These are phyloP conservation scores for Drosophila antonietae DNA, from an alignment of 2,888 invertebrate genomes.

Conservation along the genomic window DNA sequence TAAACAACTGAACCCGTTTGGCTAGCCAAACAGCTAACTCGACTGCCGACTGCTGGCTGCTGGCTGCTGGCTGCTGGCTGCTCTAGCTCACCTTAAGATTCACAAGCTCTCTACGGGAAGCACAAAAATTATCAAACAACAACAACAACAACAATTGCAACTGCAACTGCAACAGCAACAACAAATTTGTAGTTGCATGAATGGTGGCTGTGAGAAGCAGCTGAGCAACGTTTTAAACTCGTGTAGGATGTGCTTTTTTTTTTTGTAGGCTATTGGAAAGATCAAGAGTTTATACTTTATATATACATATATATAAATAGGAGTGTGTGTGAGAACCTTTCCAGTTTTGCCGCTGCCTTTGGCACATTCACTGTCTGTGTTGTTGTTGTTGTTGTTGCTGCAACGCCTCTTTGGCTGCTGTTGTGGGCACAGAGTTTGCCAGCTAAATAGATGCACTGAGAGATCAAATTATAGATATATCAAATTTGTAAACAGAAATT, in stretches of 20 bases:
- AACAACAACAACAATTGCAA: conserved; percentile 29
- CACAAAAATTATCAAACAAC: conserved; percentile 58
- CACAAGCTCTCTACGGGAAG: conserved; percentile 43
- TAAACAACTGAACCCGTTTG: conserved; percentile 71
- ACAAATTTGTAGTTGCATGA: conserved; percentile 62
- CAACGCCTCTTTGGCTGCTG: conserved; percentile 41
- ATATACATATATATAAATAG: conserved; percentile 6
- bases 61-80: background rate
- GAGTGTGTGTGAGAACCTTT: conserved; percentile 72
- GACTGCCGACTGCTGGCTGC: background rate
- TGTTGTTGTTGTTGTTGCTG: conserved; percentile 50
- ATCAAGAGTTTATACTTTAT: conserved; percentile 71
- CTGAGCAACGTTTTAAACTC: conserved; percentile 63
- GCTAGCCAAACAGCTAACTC: conserved; percentile 35
- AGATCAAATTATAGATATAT: background rate
- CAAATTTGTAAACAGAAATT: background rate
- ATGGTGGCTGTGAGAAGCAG: conserved; percentile 70
- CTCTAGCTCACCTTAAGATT: conserved; percentile 48
- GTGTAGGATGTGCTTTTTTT: conserved; percentile 75
- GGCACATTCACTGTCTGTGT: conserved; percentile 12
- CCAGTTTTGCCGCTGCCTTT: conserved; percentile 59
- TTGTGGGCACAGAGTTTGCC: conserved; percentile 73
- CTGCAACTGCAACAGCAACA: conserved; percentile 30
- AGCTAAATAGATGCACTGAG: conserved; percentile 48
- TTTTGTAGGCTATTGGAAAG: conserved; percentile 83